Evolutionary conservation across 35 echinoderm and acorn worm species (phyloP), one percentile per base, ranked within the genome.

Genomic region (Stichopus chloronotus): DNA sequence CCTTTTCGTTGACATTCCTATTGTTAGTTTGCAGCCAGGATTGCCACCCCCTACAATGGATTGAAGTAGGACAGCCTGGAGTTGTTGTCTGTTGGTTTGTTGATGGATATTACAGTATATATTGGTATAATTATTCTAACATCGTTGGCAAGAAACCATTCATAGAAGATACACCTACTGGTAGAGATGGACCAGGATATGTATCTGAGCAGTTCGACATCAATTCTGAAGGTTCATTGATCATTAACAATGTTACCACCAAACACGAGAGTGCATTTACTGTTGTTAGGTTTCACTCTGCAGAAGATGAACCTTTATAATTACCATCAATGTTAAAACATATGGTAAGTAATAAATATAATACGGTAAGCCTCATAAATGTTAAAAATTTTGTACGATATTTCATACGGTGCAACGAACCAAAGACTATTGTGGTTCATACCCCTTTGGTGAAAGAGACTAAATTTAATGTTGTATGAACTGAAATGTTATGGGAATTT

Each of bases 111-210:
- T 58, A 21, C 22, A 85, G 56, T 14, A n/a, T 85, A 9, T 85
- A 85, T n/a, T 85, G 82, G 82, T 85, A 85, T 53, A 85, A 85
- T 11, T 58, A 17, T 14, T 22, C 16, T 9, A 85, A 85, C 82
- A 58, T 23, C 58, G 55, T n/a, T 14, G 57, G 19, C 2, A n/a
- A 85, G 22, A 56, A 85, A 85, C 5, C 82, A 21, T 23, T 85
- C 24, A 58, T 85, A 58, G 56, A 85, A 58, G 55, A 85, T 19
- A 85, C 55, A 23, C 5, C 55, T 57, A 58, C 14, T 58, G 57
- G 55, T 23, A 85, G 22, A 55, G 20, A 17, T 58, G 82, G 82
- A 20, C 19, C n/a, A 6, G 82, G 82, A 4, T 58, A 58, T 14
- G n/a, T 16, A 59, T 85, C 82, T 57, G 82, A 56, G 19, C 16